Evolutionary conservation across 1,140 invertebrate species (phyloP), one percentile per base, ranked within the genome.

Genomic region (Aphaenogaster ashmeadi): DNA sequence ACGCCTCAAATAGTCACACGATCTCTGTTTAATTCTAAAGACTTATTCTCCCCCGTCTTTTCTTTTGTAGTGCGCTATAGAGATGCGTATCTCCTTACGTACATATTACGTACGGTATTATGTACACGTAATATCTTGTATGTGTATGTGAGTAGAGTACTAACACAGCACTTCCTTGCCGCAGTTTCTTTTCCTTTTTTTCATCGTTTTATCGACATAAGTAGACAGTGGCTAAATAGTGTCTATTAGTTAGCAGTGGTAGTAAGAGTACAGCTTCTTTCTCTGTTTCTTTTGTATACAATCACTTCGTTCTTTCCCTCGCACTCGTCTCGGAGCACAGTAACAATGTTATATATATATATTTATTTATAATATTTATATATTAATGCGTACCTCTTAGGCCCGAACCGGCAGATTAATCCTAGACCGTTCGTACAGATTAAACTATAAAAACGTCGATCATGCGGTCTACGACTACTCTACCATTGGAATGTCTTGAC

Each of bases 321-420:
- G 62, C 78, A 72, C 67, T 84, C 78, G n/a, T 81, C 36, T 72
- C 86, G 79, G 80, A 87, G 78, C 74, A 87, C 56, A 87, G 58
- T 72, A 87, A 87, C 64, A 84, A 72, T 72, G n/a, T 72, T 47
- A 41, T 69, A 67, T 50, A 44, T 56, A 18, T 44, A 62, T 83
- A 56, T 58, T 47, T 71, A 87, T 52, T 74, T 75, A 62, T 74
- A 80, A 69, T 58, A 64, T 86, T 41, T 85, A 67, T 86, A 86
- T 88, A 92, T 69, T 92, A 90, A 92, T 91, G 84, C 91, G 85
- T 92, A 92, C 89, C 47, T 69, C 9, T 90, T 91, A 91, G 90
- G 89, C 87, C 89, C 72, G 78, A 90, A 88, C 50, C 62, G 78
- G 90, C 89, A 91, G 90, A 91, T 91, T 89, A 87, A 77, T 88